phyloP scores from a whole-genome alignment of 2,797 vertebrate species.

The Enteromius radiatus region DNA sequence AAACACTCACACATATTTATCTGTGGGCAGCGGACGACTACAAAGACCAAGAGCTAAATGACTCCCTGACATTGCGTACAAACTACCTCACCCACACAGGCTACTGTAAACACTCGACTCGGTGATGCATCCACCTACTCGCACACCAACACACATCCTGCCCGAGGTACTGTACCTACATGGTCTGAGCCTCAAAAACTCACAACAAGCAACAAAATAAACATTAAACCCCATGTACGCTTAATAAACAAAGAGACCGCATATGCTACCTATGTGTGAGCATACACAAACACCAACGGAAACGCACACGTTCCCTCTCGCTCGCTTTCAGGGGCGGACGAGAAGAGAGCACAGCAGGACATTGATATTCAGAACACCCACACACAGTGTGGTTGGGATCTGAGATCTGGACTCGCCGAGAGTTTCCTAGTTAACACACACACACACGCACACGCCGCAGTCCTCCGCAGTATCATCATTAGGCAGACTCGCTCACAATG shows the following conservation, averaged over 20 bases:
- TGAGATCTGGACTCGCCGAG: slow-evolving; percentile 66
- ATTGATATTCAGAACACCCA: slow-evolving; percentile 64
- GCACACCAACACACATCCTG: slow-evolving; percentile 55
- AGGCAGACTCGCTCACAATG: slow-evolving; percentile 34
- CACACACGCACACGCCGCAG: slow-evolving; percentile 48
- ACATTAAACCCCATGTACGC: slow-evolving; percentile 11
- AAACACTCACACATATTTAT: slow-evolving; percentile 34
- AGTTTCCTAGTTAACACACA: slow-evolving; percentile 65
- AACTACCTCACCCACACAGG: slow-evolving; percentile 54
- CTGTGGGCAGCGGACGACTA: slow-evolving; percentile 36
- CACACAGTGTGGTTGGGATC: slow-evolving; percentile 59
- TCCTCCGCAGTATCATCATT: slow-evolving; percentile 59
- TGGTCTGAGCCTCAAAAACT: slow-evolving; percentile 46
- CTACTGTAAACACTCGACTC: slow-evolving; percentile 56
- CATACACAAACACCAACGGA: slow-evolving; percentile 35
- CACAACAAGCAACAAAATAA: slow-evolving; percentile 29
- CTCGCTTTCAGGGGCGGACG: slow-evolving; percentile 62
- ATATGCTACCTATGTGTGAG: slow-evolving; percentile 32
- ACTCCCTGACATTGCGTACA: slow-evolving; percentile 52
- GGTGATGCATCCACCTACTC: slow-evolving; percentile 47
- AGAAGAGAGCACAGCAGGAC: slow-evolving; percentile 52
- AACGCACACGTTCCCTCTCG: slow-evolving; percentile 54
- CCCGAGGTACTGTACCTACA: slow-evolving; percentile 53
- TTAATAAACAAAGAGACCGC: slow-evolving; percentile 60
- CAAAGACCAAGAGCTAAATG: slow-evolving; percentile 49